Evolutionary conservation across 2,113 vertebrate genomes (phyloP).

Genomic region (Myiagra hebetior): DNA sequence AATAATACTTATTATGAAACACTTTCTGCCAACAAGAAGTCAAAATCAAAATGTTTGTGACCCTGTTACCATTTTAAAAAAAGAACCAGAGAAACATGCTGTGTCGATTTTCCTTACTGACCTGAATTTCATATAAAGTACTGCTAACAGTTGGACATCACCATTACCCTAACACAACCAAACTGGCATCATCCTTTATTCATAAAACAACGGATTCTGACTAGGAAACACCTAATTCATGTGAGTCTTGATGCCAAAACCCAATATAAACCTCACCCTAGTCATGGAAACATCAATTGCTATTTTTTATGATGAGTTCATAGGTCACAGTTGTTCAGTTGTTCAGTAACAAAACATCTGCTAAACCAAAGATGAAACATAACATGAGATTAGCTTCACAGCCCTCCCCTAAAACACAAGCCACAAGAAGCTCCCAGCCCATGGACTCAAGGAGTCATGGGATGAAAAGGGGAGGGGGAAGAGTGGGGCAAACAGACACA

Average conservation of each 20-base stretch:
- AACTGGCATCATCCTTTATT: background rate
- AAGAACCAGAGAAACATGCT: background rate
- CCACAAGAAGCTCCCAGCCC: background rate
- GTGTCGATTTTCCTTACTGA: background rate
- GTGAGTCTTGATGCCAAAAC: background rate
- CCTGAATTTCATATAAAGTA: background rate
- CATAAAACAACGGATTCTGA: background rate
- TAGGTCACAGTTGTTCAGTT: background rate
- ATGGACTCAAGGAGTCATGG: background rate
- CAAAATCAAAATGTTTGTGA: background rate
- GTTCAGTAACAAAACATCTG: background rate
- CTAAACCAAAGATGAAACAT: background rate
- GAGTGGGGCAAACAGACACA: rapidly evolving
- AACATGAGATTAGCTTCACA: background rate
- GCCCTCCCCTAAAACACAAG: background rate
- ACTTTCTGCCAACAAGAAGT: background rate
- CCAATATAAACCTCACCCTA: background rate
- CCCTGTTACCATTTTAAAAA: background rate
- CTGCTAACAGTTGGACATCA: background rate
- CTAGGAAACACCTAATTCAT: background rate
- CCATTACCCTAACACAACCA: background rate
- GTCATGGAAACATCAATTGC: background rate
- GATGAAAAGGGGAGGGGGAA: background rate
- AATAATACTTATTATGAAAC: background rate
- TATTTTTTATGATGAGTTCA: background rate